Conservation (phyloP, 2,888 invertebrate species). For the Himalopsyche japonica region DNA sequence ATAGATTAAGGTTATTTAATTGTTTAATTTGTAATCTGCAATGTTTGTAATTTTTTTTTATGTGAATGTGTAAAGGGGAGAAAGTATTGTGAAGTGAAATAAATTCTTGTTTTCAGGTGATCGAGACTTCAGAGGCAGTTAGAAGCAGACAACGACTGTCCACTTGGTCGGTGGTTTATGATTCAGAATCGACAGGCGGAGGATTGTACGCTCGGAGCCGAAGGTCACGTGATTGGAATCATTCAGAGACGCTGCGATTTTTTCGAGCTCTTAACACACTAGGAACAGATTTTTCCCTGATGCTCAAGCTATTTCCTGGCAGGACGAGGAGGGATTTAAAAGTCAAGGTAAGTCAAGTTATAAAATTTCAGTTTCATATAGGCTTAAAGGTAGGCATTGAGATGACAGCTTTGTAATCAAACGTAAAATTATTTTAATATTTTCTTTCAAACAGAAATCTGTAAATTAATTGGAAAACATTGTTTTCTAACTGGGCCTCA, state of each 20-base stretch:
- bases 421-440: too few relatives aligned
- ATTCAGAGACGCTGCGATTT: constrained; percentile 84
- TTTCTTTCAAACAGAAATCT: too few relatives aligned
- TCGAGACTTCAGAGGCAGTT: constrained; percentile 71
- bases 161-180: constrained; percentile 67
- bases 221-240: constrained; percentile 74
- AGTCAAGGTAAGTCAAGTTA: constrained; percentile 70
- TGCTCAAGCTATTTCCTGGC: constrained; percentile 81
- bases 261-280: constrained; percentile 87
- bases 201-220: constrained; percentile 70
- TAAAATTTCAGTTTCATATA: too few relatives aligned
- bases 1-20: too few relatives aligned
- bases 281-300: constrained; percentile 91
- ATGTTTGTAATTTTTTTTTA: too few relatives aligned
- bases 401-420: too few relatives aligned
- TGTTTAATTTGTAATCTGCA: too few relatives aligned
- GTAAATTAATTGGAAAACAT: too few relatives aligned
- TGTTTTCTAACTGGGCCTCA: too few relatives aligned
- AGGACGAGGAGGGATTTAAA: constrained; percentile 83
- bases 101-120: constrained; percentile 51
- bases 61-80: too few relatives aligned
- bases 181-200: constrained; percentile 63
- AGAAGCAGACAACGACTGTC: constrained; percentile 66
- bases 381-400: too few relatives aligned
- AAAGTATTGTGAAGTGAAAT: background rate